Evolutionary conservation across 2,888 invertebrate species (phyloP).

Genomic region (Druceiella hillmani): DNA sequence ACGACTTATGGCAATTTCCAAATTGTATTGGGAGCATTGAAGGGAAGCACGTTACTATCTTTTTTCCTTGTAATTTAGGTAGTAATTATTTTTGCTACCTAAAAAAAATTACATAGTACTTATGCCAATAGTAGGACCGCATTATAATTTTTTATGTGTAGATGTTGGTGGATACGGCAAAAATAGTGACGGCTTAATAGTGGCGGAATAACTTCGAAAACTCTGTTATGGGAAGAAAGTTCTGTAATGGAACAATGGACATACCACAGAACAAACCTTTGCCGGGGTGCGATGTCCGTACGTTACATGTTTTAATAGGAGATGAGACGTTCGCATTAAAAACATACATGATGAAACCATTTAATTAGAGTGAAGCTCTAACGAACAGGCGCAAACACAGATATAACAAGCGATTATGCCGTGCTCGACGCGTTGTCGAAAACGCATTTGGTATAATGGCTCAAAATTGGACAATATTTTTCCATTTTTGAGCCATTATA

Average conservation of each 20-base stretch:
- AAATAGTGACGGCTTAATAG: constrained; percentile 21
- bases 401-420: constrained; percentile 4
- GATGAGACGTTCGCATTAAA: constrained; percentile 7
- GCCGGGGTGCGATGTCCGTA: constrained; percentile 4
- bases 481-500: too few relatives aligned
- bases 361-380: constrained; percentile 7
- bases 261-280: too few relatives aligned
- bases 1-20: constrained; percentile 22
- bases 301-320: constrained; percentile 8
- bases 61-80: constrained; percentile 18
- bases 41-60: too few relatives aligned
- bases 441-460: constrained; percentile 4
- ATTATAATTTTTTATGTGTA: constrained; percentile 10
- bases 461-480: constrained; percentile 6
- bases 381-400: constrained; percentile 6
- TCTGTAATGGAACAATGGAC: constrained; percentile 9
- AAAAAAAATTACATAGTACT: constrained; percentile 12
- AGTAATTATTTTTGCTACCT: constrained; percentile 18
- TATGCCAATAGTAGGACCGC: constrained; percentile 9
- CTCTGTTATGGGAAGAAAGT: constrained; percentile 17
- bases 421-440: constrained; percentile 4
- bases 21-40: too few relatives aligned
- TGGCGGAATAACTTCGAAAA: too few relatives aligned
- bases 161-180: constrained; percentile 21
- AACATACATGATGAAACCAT: constrained; percentile 8